Evolutionary conservation across 2,797 vertebrate species (phyloP).

Genomic region (Hydrocynus forskahlii): DNA sequence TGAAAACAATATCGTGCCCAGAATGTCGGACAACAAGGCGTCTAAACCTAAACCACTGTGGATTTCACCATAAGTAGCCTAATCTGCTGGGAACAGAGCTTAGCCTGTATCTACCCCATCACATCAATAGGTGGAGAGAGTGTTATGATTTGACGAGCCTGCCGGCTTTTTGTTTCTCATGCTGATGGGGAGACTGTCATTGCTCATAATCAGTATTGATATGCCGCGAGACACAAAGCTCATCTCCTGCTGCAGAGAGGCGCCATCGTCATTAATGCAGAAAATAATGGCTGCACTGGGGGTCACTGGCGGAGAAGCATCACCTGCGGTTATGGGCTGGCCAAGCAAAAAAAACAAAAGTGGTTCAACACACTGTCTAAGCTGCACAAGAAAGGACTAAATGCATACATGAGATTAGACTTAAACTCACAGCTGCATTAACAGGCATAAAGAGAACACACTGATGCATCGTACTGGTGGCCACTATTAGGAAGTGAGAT

Average conservation of each 20-base stretch:
- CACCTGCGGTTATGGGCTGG: slow-evolving; percentile 75
- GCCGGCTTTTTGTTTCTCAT: slow-evolving; percentile 16
- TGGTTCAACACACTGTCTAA: slow-evolving; percentile 66
- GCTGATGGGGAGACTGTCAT: slow-evolving; percentile 62
- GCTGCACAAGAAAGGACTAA: not conserved
- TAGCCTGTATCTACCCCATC: slow-evolving; percentile 68
- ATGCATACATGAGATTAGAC: not conserved
- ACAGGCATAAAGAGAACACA: too few relatives aligned
- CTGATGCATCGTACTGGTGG: not conserved
- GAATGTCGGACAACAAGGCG: not conserved
- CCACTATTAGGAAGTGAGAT: too few relatives aligned
- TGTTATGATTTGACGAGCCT: slow-evolving; percentile 65
- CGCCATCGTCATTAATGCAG: slow-evolving; percentile 83
- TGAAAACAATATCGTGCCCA: too few relatives aligned
- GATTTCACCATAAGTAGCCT: slow-evolving; percentile 31
- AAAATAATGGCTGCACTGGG: slow-evolving; percentile 83
- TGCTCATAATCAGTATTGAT: slow-evolving; percentile 75
- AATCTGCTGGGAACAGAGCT: slow-evolving; percentile 71
- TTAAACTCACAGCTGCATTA: not conserved
- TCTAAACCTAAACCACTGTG: not conserved
- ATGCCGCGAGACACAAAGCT: slow-evolving; percentile 75
- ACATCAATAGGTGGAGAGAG: slow-evolving; percentile 68
- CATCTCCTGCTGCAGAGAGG: slow-evolving; percentile 81
- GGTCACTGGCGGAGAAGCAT: slow-evolving; percentile 76
- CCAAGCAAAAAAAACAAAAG: slow-evolving; percentile 64